Base-by-base conservation (phyloP, 2,113 vertebrate species). In the Osmerus mordax region DNA sequence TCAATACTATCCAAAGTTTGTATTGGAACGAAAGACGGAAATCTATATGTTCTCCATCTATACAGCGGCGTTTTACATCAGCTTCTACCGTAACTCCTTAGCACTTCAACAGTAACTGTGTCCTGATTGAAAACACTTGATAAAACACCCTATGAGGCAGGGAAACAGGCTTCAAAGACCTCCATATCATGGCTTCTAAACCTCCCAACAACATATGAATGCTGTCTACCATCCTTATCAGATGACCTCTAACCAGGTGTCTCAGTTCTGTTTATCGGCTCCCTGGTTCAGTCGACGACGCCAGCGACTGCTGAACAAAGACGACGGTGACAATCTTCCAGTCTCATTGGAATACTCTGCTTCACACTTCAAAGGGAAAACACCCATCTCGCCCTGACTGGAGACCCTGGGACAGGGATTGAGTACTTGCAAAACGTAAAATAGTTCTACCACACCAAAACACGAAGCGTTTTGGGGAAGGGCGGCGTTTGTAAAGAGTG, bases 321-420 rank as follows among this genome's bases (percentile, higher is more conserved):
- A 85, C 88, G 85, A 84, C 75, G 80, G 84, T 88, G 86, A 77
- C 85, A 83, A 82, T 90, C 84, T 86, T 88, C 85, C 73, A 70
- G 78, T 84, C 41, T 12, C 41, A 83, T 73, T 76, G 86, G 81
- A 87, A 87, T 82, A 80, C 75, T 84, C 78, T 86, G 61, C 78
- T 91, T 91, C 88, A 84, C 84, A 88, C 90, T 91, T 93, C 88
- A 91, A 90, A 91, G 86, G 80, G 82, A 86, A 84, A 6, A 51
- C 32, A 78, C 64, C 71, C 79, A 74, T 71, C 77, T 74, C 85
- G 81, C 84, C 85, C 78, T 70, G 36, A 85, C 83, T 83, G 70
- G 66, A 64, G 67, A 79, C 78, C 81, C 67, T 71, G 65, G 82
- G 84, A 87, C 84, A 88, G 75, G 56, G 71, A 81, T 82, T 75